Evolutionary conservation across 2,797 vertebrate genomes (phyloP), one percentile per base, ranked within the genome.

Genomic region (Cyprinodon diabolis): DNA sequence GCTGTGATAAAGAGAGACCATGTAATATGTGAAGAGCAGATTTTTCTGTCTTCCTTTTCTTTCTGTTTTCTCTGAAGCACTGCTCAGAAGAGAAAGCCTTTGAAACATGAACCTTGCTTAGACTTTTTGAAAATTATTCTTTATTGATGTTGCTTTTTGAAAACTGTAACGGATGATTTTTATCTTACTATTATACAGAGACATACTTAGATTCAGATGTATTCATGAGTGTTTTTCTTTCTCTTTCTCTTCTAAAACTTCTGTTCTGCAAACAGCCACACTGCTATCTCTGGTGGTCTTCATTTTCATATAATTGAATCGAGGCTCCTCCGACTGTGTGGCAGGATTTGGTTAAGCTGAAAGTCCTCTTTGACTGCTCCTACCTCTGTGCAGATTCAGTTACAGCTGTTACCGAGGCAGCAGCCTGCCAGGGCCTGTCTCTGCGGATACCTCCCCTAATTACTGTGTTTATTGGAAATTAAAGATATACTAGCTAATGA

Each of bases 391-490:
- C 90, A 92, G 90, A 95, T 95, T 94, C 77, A 83, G 93, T 95
- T 94, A 94, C 94, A 93, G 91, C 94, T 92, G 93, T 92, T 94
- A 90, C 89, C 91, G 87, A 91, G 83, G 92, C 91, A 87, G 88
- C 93, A 91, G 91, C 84, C 88, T 93, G 90, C 94, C 92, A 88
- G 89, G 82, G 81, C 87, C 87, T 62, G 91, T 95, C 93, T 94
- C 93, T 83, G 85, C 82, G 93, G 94, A 95, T 94, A 94, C 92
- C 90, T 90, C 80, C 81, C 87, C 92, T 95, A 95, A 95, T 95
- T 95, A 94, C 93, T 90, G 93, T 94, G 94, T 95, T 94, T 95
- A 95, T 95, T 94, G 94, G 94, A 95, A 94, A 95, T 95, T 95
- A 95, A 95, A 95, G 94, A 95, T 93, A 95, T 92, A 94, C 93